Percentiles rank a stretch among this genome's conserved stretches.
These are phyloP conservation scores for Palloptera scutellata DNA, from an alignment of 2,888 invertebrate species.

Conservation along the genomic window DNA sequence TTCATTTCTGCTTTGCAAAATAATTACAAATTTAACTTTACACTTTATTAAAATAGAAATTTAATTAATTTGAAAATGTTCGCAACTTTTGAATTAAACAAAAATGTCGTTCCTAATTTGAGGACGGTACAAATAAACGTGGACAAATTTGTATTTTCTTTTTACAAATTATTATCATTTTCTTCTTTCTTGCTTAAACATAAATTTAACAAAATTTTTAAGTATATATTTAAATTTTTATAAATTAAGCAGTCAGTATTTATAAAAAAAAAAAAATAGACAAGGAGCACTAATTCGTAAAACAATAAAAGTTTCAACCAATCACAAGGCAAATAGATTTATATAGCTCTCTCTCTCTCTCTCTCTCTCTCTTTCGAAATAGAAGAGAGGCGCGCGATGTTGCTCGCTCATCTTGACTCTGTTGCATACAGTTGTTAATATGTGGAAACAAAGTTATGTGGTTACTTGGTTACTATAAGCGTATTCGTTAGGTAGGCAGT, in stretches of 20 bases:
- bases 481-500: background rate
- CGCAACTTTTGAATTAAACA: no score
- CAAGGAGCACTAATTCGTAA: background rate
- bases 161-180: no score
- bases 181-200: no score
- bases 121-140: background rate
- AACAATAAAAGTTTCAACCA: constrained; percentile 42
- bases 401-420: no score
- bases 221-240: background rate
- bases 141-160: no score
- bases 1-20: no score
- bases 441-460: background rate
- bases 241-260: constrained; percentile 20
- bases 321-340: constrained; percentile 60
- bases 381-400: background rate
- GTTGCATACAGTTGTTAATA: background rate
- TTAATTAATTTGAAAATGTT: no score
- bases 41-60: no score
- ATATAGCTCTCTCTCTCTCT: background rate
- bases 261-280: constrained; percentile 8
- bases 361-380: background rate
- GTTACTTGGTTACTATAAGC: background rate
- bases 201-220: background rate
- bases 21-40: no score
- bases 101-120: constrained; percentile 1